Base-by-base conservation (phyloP, 2,888 invertebrate species). In the Pristionchus mayeri region DNA sequence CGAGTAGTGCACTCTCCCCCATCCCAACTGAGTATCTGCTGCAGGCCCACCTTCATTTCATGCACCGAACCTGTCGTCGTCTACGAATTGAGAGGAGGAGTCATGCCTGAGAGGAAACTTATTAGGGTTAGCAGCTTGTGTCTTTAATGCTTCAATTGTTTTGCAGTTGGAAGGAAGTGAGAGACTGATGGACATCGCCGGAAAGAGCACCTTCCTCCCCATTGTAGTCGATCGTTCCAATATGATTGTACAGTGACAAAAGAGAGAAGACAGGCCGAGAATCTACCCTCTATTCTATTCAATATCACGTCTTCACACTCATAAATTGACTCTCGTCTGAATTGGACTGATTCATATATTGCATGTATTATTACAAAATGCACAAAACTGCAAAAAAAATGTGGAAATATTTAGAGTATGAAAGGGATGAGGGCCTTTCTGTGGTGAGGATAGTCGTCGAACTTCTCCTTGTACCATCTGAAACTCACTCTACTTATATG, bases 381-480 rank as follows among this genome's bases (percentile, higher is more conserved):
- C n/a, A 6, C 27, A 34, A 76, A 40, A 75, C 44, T 44, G 44
- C 16, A 18, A 18, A 18, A 18, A 18, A 34, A 7, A 63, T 21
- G 63, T 18, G 34, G 13, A 71, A n/a, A 71, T n/a, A n/a, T n/a
- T 71, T 79, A 91, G 16, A 89, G 57, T 0, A 92, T 13, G 76
- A 90, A 91, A 3, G 92, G 92, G 50, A 92, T 92, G 30, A 92
- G 85, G 3, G 91, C 91, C 30, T 87, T 88, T n/a, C 92, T 87
- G 6, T 88, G 76, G 34, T 85, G 86, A 18, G 92, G 92, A 85
- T 92, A 92, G 83, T 91, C 86, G 24, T 87, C 87, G 86, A 92
- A 92, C 81, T 91, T 91, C 52, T 86, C 81, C 54, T 81, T 81
- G 84, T 92, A 92, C 89, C 91, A 91, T 63, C 91, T 92, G 87